phyloP scores from a whole-genome alignment of 1,140 invertebrate species.

The Patella vulgata region DNA sequence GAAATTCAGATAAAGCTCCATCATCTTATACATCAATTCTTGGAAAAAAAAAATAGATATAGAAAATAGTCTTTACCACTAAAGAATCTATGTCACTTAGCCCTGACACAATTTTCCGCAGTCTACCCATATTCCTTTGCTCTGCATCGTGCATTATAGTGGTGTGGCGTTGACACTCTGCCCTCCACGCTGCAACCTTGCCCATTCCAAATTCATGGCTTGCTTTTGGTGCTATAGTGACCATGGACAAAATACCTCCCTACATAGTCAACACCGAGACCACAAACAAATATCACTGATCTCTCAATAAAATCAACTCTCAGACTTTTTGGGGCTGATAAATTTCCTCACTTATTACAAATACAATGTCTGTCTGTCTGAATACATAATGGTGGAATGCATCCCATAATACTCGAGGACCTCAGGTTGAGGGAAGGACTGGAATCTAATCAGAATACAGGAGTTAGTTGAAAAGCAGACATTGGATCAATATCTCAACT shows the following conservation, averaged over 20 bases:
- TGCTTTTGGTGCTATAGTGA: not conserved
- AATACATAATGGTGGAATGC: no score
- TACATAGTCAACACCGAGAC: not conserved
- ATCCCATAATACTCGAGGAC: slow-evolving; percentile 3
- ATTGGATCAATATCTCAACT: no score
- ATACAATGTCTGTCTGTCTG: no score
- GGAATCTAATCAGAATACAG: not conserved
- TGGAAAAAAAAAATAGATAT: no score
- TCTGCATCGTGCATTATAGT: slow-evolving; percentile 38
- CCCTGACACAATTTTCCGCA: slow-evolving; percentile 43
- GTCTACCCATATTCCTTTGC: slow-evolving; percentile 39
- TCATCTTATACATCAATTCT: no score
- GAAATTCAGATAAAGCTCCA: no score
- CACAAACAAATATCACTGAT: not conserved
- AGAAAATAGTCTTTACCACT: slow-evolving; percentile 30
- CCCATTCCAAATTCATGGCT: not conserved
- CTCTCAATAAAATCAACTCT: not conserved
- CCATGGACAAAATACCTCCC: not conserved
- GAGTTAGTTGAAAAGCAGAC: slow-evolving; percentile 4
- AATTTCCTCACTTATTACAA: no score
- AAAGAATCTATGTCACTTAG: slow-evolving; percentile 46
- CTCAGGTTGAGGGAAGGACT: not conserved
- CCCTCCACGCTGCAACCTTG: not conserved
- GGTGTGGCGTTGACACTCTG: not conserved
- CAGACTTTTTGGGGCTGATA: not conserved